A percentile compares a stretch with the other conserved stretches of the same genome.
Evolutionary conservation across 2,797 vertebrate genomes (phyloP).

Genomic region (Neosilurus mollespiculum): DNA sequence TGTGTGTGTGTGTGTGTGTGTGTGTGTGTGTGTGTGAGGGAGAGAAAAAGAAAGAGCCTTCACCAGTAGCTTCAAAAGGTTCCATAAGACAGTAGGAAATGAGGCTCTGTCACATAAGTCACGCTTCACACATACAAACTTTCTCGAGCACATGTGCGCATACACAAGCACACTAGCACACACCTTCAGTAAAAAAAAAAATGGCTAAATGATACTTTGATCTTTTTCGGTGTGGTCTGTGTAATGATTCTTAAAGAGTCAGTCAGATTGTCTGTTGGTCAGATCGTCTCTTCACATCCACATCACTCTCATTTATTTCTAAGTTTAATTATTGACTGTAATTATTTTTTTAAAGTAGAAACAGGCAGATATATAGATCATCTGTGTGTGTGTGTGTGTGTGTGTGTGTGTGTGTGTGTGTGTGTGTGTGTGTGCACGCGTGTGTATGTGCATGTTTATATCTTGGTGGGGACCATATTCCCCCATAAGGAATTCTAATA

Average conservation of each 20-base stretch:
- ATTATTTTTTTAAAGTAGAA: background rate
- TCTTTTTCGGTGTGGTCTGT: background rate
- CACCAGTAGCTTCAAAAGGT: background rate
- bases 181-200: background rate
- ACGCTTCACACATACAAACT: background rate
- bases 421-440: background rate
- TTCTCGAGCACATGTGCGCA: background rate
- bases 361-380: background rate
- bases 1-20: background rate
- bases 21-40: background rate
- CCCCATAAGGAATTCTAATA: background rate
- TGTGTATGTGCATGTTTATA: background rate
- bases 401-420: background rate
- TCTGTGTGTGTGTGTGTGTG: background rate
- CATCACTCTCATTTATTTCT: too few relatives aligned
- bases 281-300: background rate
- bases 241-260: background rate
- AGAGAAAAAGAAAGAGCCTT: background rate
- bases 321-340: background rate
- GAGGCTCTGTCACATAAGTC: background rate
- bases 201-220: background rate
- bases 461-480: background rate
- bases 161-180: background rate
- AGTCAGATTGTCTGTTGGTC: background rate
- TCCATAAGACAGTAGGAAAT: conserved; percentile 2